Evolutionary conservation across 2,888 invertebrate species (phyloP).

Genomic region (Spodoptera littoralis): DNA sequence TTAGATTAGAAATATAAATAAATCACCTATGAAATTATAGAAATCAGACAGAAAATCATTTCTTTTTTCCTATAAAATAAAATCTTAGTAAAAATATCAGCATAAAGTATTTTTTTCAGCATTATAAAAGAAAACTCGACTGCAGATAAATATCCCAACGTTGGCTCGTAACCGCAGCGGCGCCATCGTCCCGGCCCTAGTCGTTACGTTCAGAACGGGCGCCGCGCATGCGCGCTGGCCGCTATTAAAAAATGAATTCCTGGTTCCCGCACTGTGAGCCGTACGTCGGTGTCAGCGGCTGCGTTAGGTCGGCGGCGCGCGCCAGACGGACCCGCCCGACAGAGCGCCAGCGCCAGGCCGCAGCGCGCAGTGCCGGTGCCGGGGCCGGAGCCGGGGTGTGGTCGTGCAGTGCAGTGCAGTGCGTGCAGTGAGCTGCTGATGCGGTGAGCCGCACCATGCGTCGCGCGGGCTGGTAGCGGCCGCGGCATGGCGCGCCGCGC

Average conservation of each 20-base stretch:
- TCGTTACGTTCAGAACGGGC: slow-evolving; percentile 55
- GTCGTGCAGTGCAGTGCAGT: slow-evolving; percentile 55
- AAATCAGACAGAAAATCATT: no score
- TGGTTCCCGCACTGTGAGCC: slow-evolving; percentile 82
- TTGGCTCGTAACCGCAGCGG: slow-evolving; percentile 39
- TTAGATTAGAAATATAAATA: no score
- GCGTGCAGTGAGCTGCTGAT: slow-evolving; percentile 61
- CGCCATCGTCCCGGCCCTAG: slow-evolving; percentile 50
- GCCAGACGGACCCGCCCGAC: slow-evolving; percentile 82
- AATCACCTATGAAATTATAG: no score
- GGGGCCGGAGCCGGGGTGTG: slow-evolving; percentile 66
- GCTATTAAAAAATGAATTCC: slow-evolving; percentile 81
- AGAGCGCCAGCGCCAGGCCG: slow-evolving; percentile 43
- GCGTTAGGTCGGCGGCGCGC: slow-evolving; percentile 69
- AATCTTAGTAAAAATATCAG: no score
- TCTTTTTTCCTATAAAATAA: no score
- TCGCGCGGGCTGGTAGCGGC: slow-evolving; percentile 77
- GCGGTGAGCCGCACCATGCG: slow-evolving; percentile 58
- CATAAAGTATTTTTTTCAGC: no score
- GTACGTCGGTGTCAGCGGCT: slow-evolving; percentile 77
- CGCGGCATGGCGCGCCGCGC: slow-evolving; percentile 82
- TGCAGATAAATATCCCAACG: slow-evolving; percentile 14
- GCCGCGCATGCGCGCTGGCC: slow-evolving; percentile 79
- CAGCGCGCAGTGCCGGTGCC: slow-evolving; percentile 56
- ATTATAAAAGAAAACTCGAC: background rate